Base-by-base conservation (phyloP, 2,888 invertebrate species). In the Nomada fucata region DNA sequence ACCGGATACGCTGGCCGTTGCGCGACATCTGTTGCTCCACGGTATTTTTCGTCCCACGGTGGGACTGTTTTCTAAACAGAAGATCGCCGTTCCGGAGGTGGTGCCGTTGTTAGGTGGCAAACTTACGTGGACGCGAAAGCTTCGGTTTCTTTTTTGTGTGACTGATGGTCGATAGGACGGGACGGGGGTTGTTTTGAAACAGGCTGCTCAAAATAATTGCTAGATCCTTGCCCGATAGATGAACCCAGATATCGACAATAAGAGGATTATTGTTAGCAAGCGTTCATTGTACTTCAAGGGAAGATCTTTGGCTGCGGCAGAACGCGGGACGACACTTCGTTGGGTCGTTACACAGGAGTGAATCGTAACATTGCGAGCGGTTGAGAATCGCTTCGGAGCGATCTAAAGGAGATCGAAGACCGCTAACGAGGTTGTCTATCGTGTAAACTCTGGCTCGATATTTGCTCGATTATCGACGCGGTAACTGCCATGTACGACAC, bases 11-110 rank as follows among this genome's bases (percentile, higher is more conserved):
- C 29, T 20, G 20, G n/a, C 20, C 2, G 72, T 57, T 55, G n/a
- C 75, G 75, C 64, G 61, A 86, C 86, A 88, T 88, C 85, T 86
- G 85, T 82, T 83, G 72, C 71, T 55, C 65, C 60, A 55, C 77
- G 80, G 57, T 75, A 75, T 68, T 80, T 80, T 73, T 42, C 36
- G 55, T 71, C 53, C 36, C 50, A 53, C 59, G 29, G 70, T 42
- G 11, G 7, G 29, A 71, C 18, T 61, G 79, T 79, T 79, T 79
- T 68, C 72, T 13, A 79, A 79, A 67, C 63, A 68, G 52, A 57
- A 57, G 13, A 47, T 44, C 9, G 61, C 67, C 67, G 29, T 20
- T 20, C 29, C 55, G 13, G 72, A 0, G 4, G 7, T 13, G 36
- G 15, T 11, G n/a, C 73, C 60, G 13, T 68, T 59, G 76, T 47